A percentile compares a stretch with the other conserved stretches of the same genome.
phyloP scores from a whole-genome alignment of 2,797 vertebrate species.

The Poeciliopsis turneri region DNA sequence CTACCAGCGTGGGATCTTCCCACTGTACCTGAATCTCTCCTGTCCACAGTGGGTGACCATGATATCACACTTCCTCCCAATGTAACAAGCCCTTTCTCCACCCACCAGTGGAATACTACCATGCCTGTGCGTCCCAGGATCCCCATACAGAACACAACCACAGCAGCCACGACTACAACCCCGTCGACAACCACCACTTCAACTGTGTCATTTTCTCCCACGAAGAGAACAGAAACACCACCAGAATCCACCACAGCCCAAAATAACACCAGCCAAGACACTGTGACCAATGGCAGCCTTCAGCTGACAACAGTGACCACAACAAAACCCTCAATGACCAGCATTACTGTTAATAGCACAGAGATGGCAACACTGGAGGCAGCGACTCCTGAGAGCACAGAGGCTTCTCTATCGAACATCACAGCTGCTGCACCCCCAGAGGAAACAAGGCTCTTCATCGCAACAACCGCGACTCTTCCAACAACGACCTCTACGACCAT shows the following conservation, averaged over 20 bases:
- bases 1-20: slow-evolving; percentile 81
- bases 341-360: slow-evolving; percentile 53
- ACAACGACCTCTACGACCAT: background rate
- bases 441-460: slow-evolving; percentile 73
- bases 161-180: slow-evolving; percentile 31
- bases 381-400: slow-evolving; percentile 21
- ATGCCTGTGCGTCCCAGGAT: slow-evolving; percentile 52
- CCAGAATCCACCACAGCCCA: slow-evolving; percentile 10
- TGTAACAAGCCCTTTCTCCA: slow-evolving; percentile 80
- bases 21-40: slow-evolving; percentile 81
- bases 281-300: slow-evolving; percentile 66
- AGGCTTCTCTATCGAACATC: slow-evolving; percentile 2
- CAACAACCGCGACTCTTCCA: slow-evolving; percentile 14
- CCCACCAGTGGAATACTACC: slow-evolving; percentile 75
- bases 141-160: slow-evolving; percentile 32
- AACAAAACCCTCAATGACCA: slow-evolving; percentile 62
- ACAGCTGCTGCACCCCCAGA: slow-evolving; percentile 34
- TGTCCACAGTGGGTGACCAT: slow-evolving; percentile 83
- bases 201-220: slow-evolving; percentile 15
- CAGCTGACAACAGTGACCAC: slow-evolving; percentile 69
- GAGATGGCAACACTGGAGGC: slow-evolving; percentile 36
- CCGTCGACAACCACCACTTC: slow-evolving; percentile 37
- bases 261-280: slow-evolving; percentile 64
- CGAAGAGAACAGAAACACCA: slow-evolving; percentile 59
- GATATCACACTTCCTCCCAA: slow-evolving; percentile 78